Conservation (phyloP, 1,140 invertebrate species). For the Bombus affinis region DNA sequence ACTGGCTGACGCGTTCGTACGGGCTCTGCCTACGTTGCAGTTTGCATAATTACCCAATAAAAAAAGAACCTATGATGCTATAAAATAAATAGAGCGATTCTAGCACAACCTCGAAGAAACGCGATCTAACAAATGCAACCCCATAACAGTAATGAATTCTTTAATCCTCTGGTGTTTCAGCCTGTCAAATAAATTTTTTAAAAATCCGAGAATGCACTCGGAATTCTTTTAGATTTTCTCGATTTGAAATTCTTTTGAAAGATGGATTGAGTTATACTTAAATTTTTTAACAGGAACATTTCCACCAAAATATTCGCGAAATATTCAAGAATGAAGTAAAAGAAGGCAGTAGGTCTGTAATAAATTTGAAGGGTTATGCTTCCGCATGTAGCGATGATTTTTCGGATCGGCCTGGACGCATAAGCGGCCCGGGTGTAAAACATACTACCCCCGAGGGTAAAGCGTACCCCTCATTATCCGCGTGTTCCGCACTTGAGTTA, state of each 20-base stretch:
- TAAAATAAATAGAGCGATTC: conserved; percentile 67
- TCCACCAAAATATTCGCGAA: neutral
- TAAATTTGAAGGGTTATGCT: conserved; percentile 1
- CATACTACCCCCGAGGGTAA: conserved; percentile 50
- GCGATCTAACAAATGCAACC: conserved; percentile 18
- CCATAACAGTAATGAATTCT: conserved; percentile 50
- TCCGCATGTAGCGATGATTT: conserved; percentile 22
- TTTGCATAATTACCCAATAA: conserved; percentile 69
- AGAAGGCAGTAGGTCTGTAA: too few relatives aligned
- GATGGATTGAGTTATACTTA: too few relatives aligned
- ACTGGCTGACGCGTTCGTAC: conserved; percentile 14
- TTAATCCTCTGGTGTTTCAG: conserved; percentile 35
- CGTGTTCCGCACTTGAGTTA: conserved; percentile 45
- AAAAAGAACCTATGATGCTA: conserved; percentile 55
- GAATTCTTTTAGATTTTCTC: neutral
- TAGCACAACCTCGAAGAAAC: conserved; percentile 16
- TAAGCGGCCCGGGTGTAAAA: conserved; percentile 42
- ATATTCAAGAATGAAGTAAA: neutral
- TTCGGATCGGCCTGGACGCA: conserved; percentile 23
- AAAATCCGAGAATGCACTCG: conserved; percentile 11
- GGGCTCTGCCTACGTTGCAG: conserved; percentile 4
- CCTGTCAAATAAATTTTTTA: conserved; percentile 23
- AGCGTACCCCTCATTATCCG: conserved; percentile 56
- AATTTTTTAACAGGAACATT: too few relatives aligned
- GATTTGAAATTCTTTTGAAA: too few relatives aligned